Evolutionary conservation across 2,797 vertebrate species (phyloP).

Genomic region (Prionace glauca): DNA sequence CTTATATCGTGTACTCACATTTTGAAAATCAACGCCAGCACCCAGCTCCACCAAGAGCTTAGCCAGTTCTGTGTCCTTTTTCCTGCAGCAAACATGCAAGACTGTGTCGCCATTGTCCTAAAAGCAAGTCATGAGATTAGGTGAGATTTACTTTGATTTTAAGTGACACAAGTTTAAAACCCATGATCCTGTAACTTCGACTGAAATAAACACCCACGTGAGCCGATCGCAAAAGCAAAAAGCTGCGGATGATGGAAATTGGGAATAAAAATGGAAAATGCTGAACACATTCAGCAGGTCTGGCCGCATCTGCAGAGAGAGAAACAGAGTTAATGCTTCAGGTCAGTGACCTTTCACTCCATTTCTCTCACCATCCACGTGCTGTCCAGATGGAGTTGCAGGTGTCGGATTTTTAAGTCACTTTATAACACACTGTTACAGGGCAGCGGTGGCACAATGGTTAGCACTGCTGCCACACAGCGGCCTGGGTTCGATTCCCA

Average conservation of each 20-base stretch:
- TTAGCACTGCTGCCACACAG: too few relatives aligned
- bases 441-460: too few relatives aligned
- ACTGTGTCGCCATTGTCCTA: slow-evolving; percentile 50
- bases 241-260: background rate
- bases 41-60: slow-evolving; percentile 51
- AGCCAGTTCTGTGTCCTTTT: slow-evolving; percentile 49
- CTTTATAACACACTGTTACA: background rate
- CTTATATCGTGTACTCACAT: slow-evolving; percentile 46
- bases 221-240: background rate
- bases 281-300: background rate
- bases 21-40: slow-evolving; percentile 49
- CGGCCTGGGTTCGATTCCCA: too few relatives aligned
- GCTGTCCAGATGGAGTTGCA: background rate
- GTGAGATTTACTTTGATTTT: background rate
- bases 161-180: background rate
- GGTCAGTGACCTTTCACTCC: background rate
- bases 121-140: background rate
- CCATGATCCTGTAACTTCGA: background rate
- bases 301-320: background rate
- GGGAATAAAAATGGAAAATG: background rate
- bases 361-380: background rate
- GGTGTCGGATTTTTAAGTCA: background rate
- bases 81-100: slow-evolving; percentile 52
- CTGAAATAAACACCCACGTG: background rate
- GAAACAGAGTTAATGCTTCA: background rate